Evolutionary conservation across 92 coral and sea anemone species (phyloP), one percentile per base, ranked within the genome.

Genomic region (Blastomussa wellsi): DNA sequence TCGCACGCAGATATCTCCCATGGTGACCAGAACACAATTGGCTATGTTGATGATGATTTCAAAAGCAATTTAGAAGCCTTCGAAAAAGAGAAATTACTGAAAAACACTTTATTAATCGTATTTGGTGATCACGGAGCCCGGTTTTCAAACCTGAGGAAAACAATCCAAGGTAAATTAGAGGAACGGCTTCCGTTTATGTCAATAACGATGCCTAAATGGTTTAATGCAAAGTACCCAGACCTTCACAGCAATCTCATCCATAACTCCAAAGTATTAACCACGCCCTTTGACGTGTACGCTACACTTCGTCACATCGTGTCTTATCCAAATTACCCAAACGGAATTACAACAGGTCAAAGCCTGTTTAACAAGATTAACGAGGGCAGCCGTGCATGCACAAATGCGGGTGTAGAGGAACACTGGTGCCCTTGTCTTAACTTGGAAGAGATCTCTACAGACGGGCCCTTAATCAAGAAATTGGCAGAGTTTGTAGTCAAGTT

Each of bases 381-480:
- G 6, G n/a, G 76, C 28, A 87, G 90, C 29, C 90, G 98, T 19
- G 85, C 94, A 19, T 95, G 98, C 59, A 64, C 76, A 9, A 83
- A 76, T 32, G 82, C 91, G 38, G 92, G 91, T 19, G 93, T 95
- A 3, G 94, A 85, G 52, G 90, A 83, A 19, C 97, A 93, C 86
- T 93, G 98, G 98, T 95, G 98, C 65, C 95, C 98, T 28, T 95
- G 98, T 75, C 84, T 90, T 35, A 81, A 82, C 28, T 86, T 90
- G 79, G 91, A 93, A 48, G 85, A 84, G 9, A 86, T 95, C 33
- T 59, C 89, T 15, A 71, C 64, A 1, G 60, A 53, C 5, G 87
- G 87, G 24, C 77, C 86, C 33, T 33, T 84, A 24, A 93, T 90
- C 72, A 90, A 78, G 70, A 66, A 87, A 14, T 47, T 86, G 8